Conservation (phyloP, 2,113 vertebrate genomes). For the Myotis yumanensis region DNA sequence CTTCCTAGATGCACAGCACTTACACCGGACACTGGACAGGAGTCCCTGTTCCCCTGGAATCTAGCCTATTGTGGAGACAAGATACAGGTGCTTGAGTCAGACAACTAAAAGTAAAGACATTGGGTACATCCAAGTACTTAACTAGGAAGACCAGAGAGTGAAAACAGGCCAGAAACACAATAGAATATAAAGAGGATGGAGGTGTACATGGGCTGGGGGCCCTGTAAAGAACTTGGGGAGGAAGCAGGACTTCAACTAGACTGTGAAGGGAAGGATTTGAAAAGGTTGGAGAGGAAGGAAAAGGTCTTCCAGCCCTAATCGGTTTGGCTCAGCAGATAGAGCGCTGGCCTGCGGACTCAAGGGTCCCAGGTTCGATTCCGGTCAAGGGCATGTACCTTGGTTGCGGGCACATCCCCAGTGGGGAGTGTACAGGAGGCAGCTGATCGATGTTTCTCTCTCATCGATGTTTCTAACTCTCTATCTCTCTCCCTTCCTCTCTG, state of each 20-base stretch:
- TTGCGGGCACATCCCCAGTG: too few species aligned
- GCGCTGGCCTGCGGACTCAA: too few species aligned
- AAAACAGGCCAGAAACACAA: neutral
- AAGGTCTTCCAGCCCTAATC: neutral
- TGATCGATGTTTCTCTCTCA: too few species aligned
- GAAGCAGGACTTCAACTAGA: neutral
- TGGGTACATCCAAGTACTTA: neutral
- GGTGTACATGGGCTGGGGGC: fast-evolving
- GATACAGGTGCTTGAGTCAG: neutral
- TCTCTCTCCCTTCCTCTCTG: too few species aligned
- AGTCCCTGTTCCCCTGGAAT: neutral
- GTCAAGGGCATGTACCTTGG: too few species aligned
- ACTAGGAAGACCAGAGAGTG: neutral
- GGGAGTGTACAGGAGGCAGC: too few species aligned
- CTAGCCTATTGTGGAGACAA: neutral
- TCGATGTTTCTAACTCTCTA: too few species aligned
- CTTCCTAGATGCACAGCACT: neutral
- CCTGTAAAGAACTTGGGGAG: neutral
- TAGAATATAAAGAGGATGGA: neutral
- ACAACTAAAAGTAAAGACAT: neutral
- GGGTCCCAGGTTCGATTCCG: too few species aligned
- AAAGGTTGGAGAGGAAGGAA: neutral
- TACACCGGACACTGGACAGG: neutral
- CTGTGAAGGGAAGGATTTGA: neutral
- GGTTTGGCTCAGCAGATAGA: too few species aligned